These are phyloP conservation scores for Coreoperca whiteheadi DNA, from an alignment of 2,113 vertebrate species.

Conservation along the genomic window DNA sequence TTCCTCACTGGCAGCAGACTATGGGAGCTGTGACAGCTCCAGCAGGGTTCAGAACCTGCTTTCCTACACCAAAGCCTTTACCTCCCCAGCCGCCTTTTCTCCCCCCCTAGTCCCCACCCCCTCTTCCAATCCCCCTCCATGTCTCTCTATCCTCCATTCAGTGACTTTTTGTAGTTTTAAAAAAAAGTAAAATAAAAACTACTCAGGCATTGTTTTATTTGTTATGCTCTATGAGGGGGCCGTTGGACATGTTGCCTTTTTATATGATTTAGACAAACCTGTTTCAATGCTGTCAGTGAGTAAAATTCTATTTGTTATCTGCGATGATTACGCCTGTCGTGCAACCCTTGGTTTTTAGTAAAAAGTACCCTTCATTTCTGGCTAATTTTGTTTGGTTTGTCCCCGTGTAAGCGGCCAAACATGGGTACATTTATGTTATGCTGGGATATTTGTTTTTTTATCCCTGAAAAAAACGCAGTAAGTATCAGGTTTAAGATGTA, in stretches of 20 bases:
- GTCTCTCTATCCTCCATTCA: background rate
- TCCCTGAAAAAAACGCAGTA: background rate
- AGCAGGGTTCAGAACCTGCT: conserved; percentile 55
- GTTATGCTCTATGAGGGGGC: background rate
- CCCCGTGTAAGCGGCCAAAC: background rate
- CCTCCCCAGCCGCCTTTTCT: conserved; percentile 13
- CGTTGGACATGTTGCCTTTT: background rate
- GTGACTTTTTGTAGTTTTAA: conserved; percentile 2
- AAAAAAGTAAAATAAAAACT: background rate
- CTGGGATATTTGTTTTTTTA: background rate
- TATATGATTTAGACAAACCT: conserved; percentile 1
- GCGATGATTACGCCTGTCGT: background rate
- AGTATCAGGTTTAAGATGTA: no score
- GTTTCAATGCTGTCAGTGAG: background rate
- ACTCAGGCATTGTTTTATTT: conserved; percentile 1
- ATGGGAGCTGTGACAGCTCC: conserved; percentile 60
- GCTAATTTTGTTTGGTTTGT: background rate
- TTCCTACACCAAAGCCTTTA: conserved; percentile 35
- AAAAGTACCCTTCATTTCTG: background rate
- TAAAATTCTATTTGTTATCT: background rate
- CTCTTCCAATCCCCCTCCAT: background rate
- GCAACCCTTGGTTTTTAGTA: background rate
- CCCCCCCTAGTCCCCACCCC: background rate
- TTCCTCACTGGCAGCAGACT: conserved; percentile 42
- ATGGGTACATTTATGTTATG: background rate